Conservation (phyloP, 2,888 invertebrate species). For the Chironomus tentans region DNA sequence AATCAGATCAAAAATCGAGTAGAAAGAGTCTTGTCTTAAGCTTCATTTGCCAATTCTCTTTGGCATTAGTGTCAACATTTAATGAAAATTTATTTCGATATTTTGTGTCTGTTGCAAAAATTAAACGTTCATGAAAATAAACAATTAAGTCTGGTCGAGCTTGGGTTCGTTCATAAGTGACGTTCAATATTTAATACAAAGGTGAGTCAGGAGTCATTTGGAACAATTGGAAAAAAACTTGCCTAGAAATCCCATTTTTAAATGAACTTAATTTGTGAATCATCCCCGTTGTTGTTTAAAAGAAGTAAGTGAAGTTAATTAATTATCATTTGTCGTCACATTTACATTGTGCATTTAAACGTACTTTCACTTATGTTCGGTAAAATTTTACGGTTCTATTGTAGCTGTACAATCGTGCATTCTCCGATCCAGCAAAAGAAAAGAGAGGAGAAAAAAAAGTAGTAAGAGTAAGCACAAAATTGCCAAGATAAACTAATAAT, state of each 20-base stretch:
- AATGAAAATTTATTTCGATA: neutral
- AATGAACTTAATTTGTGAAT: no score
- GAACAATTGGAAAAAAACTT: no score
- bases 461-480: no score
- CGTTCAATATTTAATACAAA: no score
- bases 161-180: no score
- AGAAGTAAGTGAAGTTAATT: conserved; percentile 1
- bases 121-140: no score
- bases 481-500: neutral
- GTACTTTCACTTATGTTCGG: neutral
- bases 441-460: no score
- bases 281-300: neutral
- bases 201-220: no score
- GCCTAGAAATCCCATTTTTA: no score
- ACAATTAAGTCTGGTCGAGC: no score
- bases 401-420: neutral
- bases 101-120: no score
- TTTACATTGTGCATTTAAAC: neutral
- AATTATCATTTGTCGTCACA: conserved; percentile 12
- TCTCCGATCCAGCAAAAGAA: neutral
- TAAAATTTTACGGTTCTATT: neutral
- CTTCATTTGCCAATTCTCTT: neutral
- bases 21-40: neutral
- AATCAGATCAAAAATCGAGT: neutral
- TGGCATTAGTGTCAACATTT: neutral